Evolutionary conservation across 1,140 invertebrate species (phyloP).

Genomic region (Drosophila neocordata): DNA sequence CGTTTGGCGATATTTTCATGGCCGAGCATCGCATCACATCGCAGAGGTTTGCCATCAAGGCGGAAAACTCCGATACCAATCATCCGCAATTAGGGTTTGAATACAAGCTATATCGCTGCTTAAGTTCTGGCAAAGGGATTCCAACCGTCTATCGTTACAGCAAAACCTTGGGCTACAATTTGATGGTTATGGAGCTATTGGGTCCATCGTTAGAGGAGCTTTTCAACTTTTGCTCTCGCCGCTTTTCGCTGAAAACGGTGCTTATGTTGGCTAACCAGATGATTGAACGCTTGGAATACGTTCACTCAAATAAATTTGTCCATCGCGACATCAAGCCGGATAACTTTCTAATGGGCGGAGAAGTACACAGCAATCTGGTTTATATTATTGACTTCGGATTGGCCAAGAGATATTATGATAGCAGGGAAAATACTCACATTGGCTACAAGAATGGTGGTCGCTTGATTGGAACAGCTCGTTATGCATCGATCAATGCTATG

Average conservation of each 20-base stretch:
- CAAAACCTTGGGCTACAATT: slow-evolving; percentile 93
- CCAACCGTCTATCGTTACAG: slow-evolving; percentile 95
- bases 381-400: slow-evolving; percentile 98
- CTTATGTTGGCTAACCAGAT: slow-evolving; percentile 97
- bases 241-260: slow-evolving; percentile 98
- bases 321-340: slow-evolving; percentile 98
- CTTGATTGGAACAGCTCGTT: slow-evolving; percentile 96
- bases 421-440: slow-evolving; percentile 92
- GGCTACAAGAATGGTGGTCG: slow-evolving; percentile 95
- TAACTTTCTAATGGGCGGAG: slow-evolving; percentile 98
- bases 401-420: slow-evolving; percentile 95
- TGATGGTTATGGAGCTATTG: slow-evolving; percentile 96
- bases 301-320: slow-evolving; percentile 96
- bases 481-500: slow-evolving; percentile 97
- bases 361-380: slow-evolving; percentile 93
- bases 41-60: slow-evolving; percentile 97
- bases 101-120: slow-evolving; percentile 93
- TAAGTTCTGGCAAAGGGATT: slow-evolving; percentile 95
- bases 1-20: slow-evolving; percentile 98
- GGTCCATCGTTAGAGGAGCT: slow-evolving; percentile 97
- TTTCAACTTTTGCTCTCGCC: slow-evolving; percentile 95
- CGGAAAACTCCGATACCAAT: slow-evolving; percentile 92
- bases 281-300: slow-evolving; percentile 93
- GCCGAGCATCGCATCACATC: slow-evolving; percentile 96
- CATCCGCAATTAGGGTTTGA: slow-evolving; percentile 97